Percentiles rank a stretch among this genome's conserved stretches.
Evolutionary conservation across 2,113 vertebrate species (phyloP).

Genomic region (Ardeotis arabs): DNA sequence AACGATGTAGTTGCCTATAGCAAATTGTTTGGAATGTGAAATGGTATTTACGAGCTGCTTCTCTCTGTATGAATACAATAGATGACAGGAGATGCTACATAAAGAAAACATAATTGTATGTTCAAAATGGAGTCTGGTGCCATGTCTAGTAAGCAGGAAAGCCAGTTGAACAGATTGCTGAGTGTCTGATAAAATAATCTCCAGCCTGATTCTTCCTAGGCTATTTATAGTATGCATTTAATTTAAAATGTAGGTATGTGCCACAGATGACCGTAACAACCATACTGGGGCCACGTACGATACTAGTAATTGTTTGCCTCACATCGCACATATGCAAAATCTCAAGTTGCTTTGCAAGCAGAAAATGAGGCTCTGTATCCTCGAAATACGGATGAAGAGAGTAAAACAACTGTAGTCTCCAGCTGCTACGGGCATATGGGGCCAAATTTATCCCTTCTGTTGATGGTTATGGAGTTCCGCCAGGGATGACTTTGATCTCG

Average conservation of each 20-base stretch:
- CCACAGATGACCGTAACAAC: conserved; percentile 23
- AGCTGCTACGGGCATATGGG: conserved; percentile 21
- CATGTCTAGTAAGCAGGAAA: conserved; percentile 1
- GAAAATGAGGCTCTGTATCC: neutral
- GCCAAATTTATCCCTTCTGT: conserved; percentile 52
- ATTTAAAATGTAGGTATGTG: conserved; percentile 45
- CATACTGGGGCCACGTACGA: conserved; percentile 2
- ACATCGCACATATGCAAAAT: neutral
- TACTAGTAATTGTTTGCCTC: neutral
- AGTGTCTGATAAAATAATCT: conserved; percentile 55
- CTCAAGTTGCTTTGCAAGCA: neutral
- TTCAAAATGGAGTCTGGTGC: conserved; percentile 54
- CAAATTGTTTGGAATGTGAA: conserved; percentile 73
- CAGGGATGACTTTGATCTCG: conserved; percentile 51
- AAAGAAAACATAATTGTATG: conserved; percentile 30
- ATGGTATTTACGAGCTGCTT: conserved; percentile 53
- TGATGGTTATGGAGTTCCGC: conserved; percentile 49
- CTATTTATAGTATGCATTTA: conserved; percentile 46
- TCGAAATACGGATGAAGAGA: conserved; percentile 12
- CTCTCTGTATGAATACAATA: conserved; percentile 48
- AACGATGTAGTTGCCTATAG: conserved; percentile 72
- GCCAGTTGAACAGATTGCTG: conserved; percentile 42
- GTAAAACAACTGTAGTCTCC: conserved; percentile 36
- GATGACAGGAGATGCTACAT: conserved; percentile 24
- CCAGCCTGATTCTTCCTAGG: conserved; percentile 40